phyloP scores from a whole-genome alignment of 92 coral and sea anemone genomes.

The Porites evermanni region DNA sequence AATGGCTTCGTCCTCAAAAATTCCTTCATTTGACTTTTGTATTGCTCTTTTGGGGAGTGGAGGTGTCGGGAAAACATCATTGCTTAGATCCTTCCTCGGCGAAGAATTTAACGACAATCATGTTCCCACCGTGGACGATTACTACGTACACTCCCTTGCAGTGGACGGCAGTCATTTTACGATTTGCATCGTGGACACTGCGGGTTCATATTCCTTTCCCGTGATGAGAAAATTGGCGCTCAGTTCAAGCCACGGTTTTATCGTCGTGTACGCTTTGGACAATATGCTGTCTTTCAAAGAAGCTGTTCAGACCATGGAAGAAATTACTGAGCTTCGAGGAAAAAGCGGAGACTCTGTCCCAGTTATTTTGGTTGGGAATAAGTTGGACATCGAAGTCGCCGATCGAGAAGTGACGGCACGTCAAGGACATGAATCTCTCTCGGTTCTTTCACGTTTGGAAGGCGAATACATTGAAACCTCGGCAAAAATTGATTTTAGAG shows the following conservation, averaged over 20 bases:
- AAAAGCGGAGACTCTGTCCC: constrained; percentile 34
- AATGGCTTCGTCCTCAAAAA: constrained; percentile 49
- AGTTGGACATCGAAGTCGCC: constrained; percentile 67
- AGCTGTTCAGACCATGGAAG: constrained; percentile 66
- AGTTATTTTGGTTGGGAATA: constrained; percentile 73
- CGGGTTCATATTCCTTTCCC: constrained; percentile 81
- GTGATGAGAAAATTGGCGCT: constrained; percentile 82
- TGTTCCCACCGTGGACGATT: constrained; percentile 78
- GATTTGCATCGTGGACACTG: constrained; percentile 80
- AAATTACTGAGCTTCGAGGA: constrained; percentile 42
- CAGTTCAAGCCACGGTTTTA: constrained; percentile 72
- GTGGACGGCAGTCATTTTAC: constrained; percentile 62
- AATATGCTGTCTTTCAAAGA: constrained; percentile 67
- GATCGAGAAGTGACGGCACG: constrained; percentile 54
- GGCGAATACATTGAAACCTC: constrained; percentile 86
- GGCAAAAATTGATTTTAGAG: constrained; percentile 67
- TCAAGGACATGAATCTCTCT: constrained; percentile 59
- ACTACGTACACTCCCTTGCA: constrained; percentile 67
- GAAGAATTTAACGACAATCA: constrained; percentile 74
- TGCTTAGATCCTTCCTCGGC: constrained; percentile 74
- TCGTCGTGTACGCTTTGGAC: constrained; percentile 79
- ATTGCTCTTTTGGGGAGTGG: constrained; percentile 81
- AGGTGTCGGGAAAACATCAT: constrained; percentile 81
- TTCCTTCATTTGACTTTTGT: constrained; percentile 70
- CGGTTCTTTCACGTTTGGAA: constrained; percentile 46